Conservation (phyloP, 2,888 invertebrate species). For the Gastrophysa polygoni region DNA sequence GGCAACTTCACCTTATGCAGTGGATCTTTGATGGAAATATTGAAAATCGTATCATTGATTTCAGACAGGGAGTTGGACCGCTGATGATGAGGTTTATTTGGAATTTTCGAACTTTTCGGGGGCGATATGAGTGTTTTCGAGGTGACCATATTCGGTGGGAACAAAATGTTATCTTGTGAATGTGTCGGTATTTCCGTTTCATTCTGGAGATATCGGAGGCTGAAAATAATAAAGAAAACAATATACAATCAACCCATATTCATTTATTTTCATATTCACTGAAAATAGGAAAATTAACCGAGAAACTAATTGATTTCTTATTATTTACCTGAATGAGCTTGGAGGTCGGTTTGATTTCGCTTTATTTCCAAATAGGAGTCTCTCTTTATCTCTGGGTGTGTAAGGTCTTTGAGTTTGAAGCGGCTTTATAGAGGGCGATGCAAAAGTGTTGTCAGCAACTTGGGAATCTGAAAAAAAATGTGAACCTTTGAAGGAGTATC, state of each 20-base stretch:
- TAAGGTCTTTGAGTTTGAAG: conserved; percentile 84
- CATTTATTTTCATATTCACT: no score
- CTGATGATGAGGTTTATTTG: conserved; percentile 21
- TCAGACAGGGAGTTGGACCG: conserved; percentile 52
- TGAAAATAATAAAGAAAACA: no score
- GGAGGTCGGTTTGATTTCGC: conserved; percentile 68
- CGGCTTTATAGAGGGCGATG: conserved; percentile 59
- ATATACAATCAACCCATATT: no score
- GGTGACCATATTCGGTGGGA: conserved; percentile 35
- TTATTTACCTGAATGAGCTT: conserved; percentile 45
- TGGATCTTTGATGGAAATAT: conserved; percentile 51
- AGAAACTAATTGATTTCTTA: not conserved
- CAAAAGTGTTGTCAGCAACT: conserved; percentile 53
- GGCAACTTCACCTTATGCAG: conserved; percentile 61
- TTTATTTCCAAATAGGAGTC: conserved; percentile 74
- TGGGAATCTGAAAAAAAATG: conserved; percentile 50
- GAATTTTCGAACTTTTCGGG: conserved; percentile 18
- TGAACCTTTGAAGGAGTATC: no score
- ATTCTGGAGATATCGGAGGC: conserved; percentile 70
- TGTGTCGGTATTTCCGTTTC: conserved; percentile 52
- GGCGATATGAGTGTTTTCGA: conserved; percentile 21
- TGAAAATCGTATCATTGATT: conserved; percentile 55
- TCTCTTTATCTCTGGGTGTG: conserved; percentile 81
- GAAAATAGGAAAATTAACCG: no score
- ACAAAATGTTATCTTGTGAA: conserved; percentile 35